Conservation (phyloP, 2,888 invertebrate species). For the Opisthograptis luteolata region DNA sequence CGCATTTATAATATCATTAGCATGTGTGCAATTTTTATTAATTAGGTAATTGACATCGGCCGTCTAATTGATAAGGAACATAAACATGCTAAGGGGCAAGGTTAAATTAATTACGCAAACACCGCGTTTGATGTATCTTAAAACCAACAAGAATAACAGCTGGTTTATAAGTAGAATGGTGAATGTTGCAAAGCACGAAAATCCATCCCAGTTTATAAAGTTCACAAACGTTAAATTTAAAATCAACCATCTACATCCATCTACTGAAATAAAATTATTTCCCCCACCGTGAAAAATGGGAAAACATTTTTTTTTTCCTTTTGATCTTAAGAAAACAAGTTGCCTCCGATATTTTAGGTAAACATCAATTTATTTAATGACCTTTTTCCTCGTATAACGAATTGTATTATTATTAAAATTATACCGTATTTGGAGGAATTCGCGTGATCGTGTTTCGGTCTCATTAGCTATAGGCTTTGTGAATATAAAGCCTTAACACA, state of each 20-base stretch:
- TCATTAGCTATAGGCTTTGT: conserved; percentile 41
- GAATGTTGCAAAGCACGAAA: too few relatives aligned
- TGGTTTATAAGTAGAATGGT: conserved; percentile 37
- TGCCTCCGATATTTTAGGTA: conserved; percentile 61
- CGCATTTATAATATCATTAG: too few relatives aligned
- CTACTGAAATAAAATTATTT: conserved; percentile 76
- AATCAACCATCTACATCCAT: conserved; percentile 71
- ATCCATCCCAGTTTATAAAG: conserved; percentile 66
- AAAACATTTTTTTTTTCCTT: conserved; percentile 65
- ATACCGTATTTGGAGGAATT: conserved; percentile 34
- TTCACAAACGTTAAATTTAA: conserved; percentile 72
- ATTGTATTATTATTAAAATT: conserved; percentile 48
- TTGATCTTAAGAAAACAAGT: conserved; percentile 68
- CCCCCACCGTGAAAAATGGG: conserved; percentile 70
- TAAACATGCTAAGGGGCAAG: too few relatives aligned
- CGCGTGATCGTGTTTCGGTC: conserved; percentile 45
- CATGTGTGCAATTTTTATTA: too few relatives aligned
- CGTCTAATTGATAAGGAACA: too few relatives aligned
- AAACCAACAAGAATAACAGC: background rate
- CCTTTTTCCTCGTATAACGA: conserved; percentile 54
- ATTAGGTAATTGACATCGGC: too few relatives aligned
- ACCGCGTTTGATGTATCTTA: too few relatives aligned
- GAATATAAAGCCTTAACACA: conserved; percentile 27
- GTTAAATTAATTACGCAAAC: too few relatives aligned
- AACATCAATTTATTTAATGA: conserved; percentile 68